Base-by-base conservation (phyloP, 2,113 vertebrate genomes). In the Anser cygnoides region DNA sequence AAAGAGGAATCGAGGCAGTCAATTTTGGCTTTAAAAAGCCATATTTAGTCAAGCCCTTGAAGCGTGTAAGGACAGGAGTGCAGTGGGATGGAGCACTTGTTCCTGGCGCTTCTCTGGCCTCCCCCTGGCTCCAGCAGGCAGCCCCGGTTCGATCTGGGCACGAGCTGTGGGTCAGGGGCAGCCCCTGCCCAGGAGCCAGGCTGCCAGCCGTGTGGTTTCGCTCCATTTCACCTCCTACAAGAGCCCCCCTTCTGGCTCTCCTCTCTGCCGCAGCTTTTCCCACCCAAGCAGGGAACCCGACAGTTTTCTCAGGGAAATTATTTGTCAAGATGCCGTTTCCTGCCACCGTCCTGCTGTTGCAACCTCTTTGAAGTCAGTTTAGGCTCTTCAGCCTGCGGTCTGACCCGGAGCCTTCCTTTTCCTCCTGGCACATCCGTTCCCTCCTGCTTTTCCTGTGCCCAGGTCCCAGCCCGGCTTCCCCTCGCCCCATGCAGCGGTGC, bases 401-500 rank as follows among this genome's bases (percentile, higher is more conserved):
- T 79, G 33, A 33, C 10, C 6, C 35, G 26, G 23, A 17, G 11
- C 65, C 25, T 74, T 81, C 63, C 26, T 22, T 25, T 52, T 77
- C 25, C 13, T 71, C 13, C 3, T 1, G 7, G 29, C n/a, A 26
- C 21, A 18, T 3, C 20, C 37, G 9, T 43, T 74, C 11, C 37
- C 46, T 17, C 39, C 9, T 68, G 58, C 17, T 54, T 59, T 58
- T 77, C 46, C 76, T 62, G 52, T 41, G 26, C 50, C 33, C n/a
- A 25, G 74, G 21, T 55, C 41, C 50, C 13, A 35, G 73, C 55
- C 16, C 44, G 39, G 41, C 46, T 84, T 71, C 41, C 4, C 1
- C 31, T 84, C 0, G 0, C 46, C 16, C 33, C 6, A 8, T 29
- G 50, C 12, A 52, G 25, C 13, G 50, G 50, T 52, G 52, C 52